A percentile compares a stretch with the other conserved stretches of the same genome.
These are phyloP conservation scores for Myiozetetes cayanensis DNA, from an alignment of 2,113 vertebrate genomes.

Conservation along the genomic window DNA sequence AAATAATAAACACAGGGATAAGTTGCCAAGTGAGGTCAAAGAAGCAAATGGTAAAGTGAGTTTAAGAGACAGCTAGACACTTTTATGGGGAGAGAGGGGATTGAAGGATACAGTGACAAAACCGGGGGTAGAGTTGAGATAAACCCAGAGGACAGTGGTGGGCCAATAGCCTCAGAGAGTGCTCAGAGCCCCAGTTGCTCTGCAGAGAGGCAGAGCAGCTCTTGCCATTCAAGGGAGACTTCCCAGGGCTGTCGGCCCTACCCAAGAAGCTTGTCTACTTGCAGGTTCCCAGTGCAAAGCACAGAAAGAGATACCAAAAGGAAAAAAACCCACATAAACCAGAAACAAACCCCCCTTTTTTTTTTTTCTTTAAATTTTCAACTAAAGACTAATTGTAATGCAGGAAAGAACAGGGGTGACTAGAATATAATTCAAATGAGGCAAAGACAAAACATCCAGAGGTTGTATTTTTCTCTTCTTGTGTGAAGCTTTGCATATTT, in stretches of 20 bases:
- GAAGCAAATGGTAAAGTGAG: slow-evolving; percentile 63
- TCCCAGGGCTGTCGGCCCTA: background rate
- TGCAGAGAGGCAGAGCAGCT: background rate
- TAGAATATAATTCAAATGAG: background rate
- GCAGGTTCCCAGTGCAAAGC: background rate
- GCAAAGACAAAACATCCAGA: background rate
- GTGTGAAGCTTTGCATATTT: background rate
- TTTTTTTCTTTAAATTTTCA: background rate
- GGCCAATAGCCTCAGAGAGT: background rate
- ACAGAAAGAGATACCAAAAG: background rate
- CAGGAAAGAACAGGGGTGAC: background rate
- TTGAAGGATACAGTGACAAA: slow-evolving; percentile 61
- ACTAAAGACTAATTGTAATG: background rate
- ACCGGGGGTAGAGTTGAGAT: slow-evolving; percentile 31
- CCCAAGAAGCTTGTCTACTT: background rate
- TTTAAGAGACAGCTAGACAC: slow-evolving; percentile 61
- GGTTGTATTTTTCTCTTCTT: background rate
- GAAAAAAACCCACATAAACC: background rate
- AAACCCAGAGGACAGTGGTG: slow-evolving; percentile 15
- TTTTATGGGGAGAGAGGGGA: slow-evolving; percentile 61
- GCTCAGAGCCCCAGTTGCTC: background rate
- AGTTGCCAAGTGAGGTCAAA: slow-evolving; percentile 61
- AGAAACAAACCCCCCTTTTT: background rate
- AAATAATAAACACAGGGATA: slow-evolving; percentile 65
- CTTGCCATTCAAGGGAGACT: background rate